Conservation (phyloP, 2,888 invertebrate genomes). For the Strigamia transsilvanica region DNA sequence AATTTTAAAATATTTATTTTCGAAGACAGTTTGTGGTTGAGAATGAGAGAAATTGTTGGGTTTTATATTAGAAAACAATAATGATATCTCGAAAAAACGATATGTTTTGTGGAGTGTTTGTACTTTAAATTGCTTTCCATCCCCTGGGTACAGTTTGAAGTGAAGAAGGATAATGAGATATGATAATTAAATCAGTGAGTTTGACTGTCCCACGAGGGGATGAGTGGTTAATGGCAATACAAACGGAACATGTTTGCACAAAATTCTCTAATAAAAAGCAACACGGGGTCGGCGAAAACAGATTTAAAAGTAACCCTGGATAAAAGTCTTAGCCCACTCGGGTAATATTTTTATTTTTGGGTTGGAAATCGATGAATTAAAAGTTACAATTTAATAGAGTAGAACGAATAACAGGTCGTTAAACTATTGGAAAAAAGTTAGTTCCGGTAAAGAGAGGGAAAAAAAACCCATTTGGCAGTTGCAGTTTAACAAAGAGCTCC, state of each 20-base stretch:
- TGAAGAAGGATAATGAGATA: conserved; percentile 49
- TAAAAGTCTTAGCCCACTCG: neutral
- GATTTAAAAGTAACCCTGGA: conserved; percentile 5
- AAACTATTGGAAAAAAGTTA: neutral
- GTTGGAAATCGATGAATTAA: conserved; percentile 13
- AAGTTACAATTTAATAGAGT: neutral
- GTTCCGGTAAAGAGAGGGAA: neutral
- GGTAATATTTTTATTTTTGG: conserved; percentile 4
- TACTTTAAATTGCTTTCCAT: conserved; percentile 37
- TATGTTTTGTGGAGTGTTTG: neutral
- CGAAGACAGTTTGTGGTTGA: neutral
- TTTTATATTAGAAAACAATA: neutral
- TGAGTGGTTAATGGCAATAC: conserved; percentile 47
- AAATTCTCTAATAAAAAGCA: conserved; percentile 37
- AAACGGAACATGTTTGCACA: conserved; percentile 43
- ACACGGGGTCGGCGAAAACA: conserved; percentile 36
- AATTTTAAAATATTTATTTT: neutral
- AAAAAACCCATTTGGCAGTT: conserved; percentile 3
- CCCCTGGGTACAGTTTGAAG: conserved; percentile 39
- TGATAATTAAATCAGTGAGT: conserved; percentile 49
- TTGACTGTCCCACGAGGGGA: conserved; percentile 45
- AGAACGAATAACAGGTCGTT: neutral
- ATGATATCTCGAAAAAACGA: neutral
- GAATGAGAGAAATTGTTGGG: neutral
- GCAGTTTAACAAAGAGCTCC: conserved; percentile 11